Evolutionary conservation across 2,888 invertebrate species (phyloP).

Genomic region (Brachycybe producta): DNA sequence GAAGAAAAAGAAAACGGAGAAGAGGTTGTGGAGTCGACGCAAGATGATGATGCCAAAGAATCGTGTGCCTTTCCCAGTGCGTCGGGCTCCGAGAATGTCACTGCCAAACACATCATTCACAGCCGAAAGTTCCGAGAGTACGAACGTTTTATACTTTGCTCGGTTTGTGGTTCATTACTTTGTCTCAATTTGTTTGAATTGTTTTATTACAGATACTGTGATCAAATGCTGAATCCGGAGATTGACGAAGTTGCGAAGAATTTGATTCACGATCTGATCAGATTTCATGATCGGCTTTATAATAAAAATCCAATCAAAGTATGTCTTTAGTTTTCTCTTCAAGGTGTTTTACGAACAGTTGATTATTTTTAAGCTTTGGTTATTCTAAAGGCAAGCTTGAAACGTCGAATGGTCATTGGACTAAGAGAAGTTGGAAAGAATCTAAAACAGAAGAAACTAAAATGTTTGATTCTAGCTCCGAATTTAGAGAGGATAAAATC

Average conservation of each 20-base stretch:
- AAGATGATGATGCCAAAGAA: not conserved
- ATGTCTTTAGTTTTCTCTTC: not conserved
- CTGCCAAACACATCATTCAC: slow-evolving; percentile 29
- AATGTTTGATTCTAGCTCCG: slow-evolving; percentile 48
- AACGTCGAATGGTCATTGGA: slow-evolving; percentile 47
- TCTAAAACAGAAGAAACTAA: slow-evolving; percentile 44
- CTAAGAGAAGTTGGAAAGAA: slow-evolving; percentile 47
- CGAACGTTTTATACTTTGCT: slow-evolving; percentile 22
- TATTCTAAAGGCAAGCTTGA: slow-evolving; percentile 27
- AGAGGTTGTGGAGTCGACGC: not conserved
- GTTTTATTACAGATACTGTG: slow-evolving; percentile 40
- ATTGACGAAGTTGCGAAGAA: slow-evolving; percentile 40
- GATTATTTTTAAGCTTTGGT: slow-evolving; percentile 5
- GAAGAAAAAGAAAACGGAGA: too few relatives aligned
- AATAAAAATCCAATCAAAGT: slow-evolving; percentile 47
- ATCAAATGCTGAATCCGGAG: slow-evolving; percentile 44
- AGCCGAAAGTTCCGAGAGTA: slow-evolving; percentile 37
- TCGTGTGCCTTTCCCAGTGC: not conserved
- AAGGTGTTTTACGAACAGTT: not conserved
- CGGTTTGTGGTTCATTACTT: not conserved
- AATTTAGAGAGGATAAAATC: slow-evolving; percentile 44
- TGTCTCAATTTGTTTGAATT: not conserved
- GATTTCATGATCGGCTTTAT: slow-evolving; percentile 48
- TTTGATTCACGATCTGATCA: slow-evolving; percentile 43
- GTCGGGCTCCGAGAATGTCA: not conserved